Base-by-base conservation (phyloP, 2,113 vertebrate species). In the Glaucidium brasilianum region DNA sequence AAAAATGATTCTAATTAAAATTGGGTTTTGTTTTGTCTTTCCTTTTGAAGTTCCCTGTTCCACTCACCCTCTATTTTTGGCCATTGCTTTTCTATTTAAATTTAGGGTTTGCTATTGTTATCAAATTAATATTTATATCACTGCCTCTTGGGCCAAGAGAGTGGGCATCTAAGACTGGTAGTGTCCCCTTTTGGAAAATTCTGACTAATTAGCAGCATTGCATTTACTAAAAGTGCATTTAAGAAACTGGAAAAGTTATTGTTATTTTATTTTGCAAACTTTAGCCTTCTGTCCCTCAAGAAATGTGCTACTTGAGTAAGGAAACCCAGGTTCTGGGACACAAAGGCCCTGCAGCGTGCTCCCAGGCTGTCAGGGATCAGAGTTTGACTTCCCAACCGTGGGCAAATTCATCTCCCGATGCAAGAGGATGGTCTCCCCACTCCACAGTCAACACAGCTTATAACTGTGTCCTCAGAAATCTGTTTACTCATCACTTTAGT, bases 401-500 rank as follows among this genome's bases (percentile, higher is more conserved):
- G 94, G 96, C 95, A 91, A 91, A 72, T 79, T 22, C 60, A 53
- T 68, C 67, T 72, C 79, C 58, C 45, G 87, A 90, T 82, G 87
- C 81, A 76, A 95, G 74, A 41, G 87, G 93, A 94, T 58, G 66
- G 53, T 82, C 35, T 76, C 56, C 69, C 52, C 0, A 0, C 80
- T 59, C 73, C 84, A 45, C 92, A 91, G 92, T 95, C 92, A 96
- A 92, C 80, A 94, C 47, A 35, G 73, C 73, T 97, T 96, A 96
- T 43, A 94, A 58, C 25, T 64, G 9, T 10, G 0, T 63, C 84
- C 92, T 93, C 81, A 82, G 53, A 94, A 90, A 96, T 94, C 84
- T 88, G 81, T 96, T 93, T 85, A 6, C 92, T 97, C 93, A 96
- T 95, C 93, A 87, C 23, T 96, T 97, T 75, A 64, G 81, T 32